A percentile compares a stretch with the other conserved stretches of the same genome.
phyloP scores from a whole-genome alignment of 2,113 vertebrate genomes.

The Porphyrio hochstetteri region DNA sequence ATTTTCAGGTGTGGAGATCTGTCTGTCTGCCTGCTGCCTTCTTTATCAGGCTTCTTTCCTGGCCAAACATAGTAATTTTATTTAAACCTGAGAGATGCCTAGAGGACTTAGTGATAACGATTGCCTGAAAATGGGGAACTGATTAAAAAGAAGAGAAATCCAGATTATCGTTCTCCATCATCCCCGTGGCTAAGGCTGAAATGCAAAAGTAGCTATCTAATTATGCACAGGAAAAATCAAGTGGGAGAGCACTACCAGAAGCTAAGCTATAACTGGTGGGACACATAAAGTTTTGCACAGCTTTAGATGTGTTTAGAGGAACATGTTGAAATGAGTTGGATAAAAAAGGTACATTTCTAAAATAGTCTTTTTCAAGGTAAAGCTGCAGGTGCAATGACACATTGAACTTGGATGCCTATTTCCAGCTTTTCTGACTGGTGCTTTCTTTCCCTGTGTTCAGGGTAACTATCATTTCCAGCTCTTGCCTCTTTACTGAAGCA shows the following conservation, averaged over 20 bases:
- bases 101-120: not conserved
- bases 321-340: not conserved
- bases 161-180: not conserved
- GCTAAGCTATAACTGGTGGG: not conserved
- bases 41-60: not conserved
- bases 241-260: not conserved
- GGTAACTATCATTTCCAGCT: not conserved
- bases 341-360: not conserved
- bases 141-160: not conserved
- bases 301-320: not conserved
- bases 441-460: not conserved
- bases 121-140: not conserved
- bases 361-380: not conserved
- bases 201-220: slow-evolving; percentile 1
- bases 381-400: rapidly evolving
- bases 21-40: not conserved
- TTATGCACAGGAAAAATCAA: slow-evolving; percentile 8
- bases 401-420: not conserved
- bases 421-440: not conserved
- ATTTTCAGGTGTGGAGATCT: not conserved
- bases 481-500: not conserved
- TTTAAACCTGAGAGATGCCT: not conserved
- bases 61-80: not conserved
- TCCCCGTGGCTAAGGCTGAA: not conserved
- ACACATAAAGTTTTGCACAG: not conserved